Conservation (phyloP, 2,113 vertebrate species). For the Onychorhynchus coronatus region DNA sequence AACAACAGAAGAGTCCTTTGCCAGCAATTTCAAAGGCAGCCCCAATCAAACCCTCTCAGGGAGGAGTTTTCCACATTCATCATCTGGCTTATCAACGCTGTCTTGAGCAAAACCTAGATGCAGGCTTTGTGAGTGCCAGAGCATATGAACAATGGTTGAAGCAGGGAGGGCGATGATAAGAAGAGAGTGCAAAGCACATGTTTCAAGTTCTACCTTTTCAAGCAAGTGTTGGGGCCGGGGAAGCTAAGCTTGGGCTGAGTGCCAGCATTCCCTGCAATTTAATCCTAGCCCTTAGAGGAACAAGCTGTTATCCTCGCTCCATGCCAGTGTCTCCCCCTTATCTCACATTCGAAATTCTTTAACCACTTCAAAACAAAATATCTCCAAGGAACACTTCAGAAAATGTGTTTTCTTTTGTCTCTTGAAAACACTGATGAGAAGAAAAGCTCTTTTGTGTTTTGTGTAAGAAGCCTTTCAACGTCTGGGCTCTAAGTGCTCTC, state of each 20-base stretch:
- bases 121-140: conserved; percentile 44
- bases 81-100: conserved; percentile 14
- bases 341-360: conserved; percentile 54
- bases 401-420: conserved; percentile 71
- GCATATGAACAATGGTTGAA: conserved; percentile 45
- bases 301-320: conserved; percentile 44
- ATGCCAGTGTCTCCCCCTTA: conserved; percentile 57
- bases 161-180: not conserved
- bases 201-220: conserved; percentile 63
- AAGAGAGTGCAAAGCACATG: conserved; percentile 41
- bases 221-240: not conserved
- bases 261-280: conserved; percentile 57
- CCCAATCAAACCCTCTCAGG: not conserved
- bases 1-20: not conserved
- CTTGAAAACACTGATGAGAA: conserved; percentile 55
- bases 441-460: conserved; percentile 54
- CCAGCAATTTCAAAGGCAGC: not conserved
- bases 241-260: conserved; percentile 22
- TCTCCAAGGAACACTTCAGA: conserved; percentile 58
- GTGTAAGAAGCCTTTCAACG: conserved; percentile 41
- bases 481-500: conserved; percentile 47
- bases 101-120: conserved; percentile 28
- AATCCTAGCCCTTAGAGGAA: conserved; percentile 50
- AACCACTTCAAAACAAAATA: conserved; percentile 63
- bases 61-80: conserved; percentile 61